A percentile compares a stretch with the other conserved stretches of the same genome.
Conservation (phyloP, 2,797 vertebrate species). For the Hozukius guyotensis region DNA sequence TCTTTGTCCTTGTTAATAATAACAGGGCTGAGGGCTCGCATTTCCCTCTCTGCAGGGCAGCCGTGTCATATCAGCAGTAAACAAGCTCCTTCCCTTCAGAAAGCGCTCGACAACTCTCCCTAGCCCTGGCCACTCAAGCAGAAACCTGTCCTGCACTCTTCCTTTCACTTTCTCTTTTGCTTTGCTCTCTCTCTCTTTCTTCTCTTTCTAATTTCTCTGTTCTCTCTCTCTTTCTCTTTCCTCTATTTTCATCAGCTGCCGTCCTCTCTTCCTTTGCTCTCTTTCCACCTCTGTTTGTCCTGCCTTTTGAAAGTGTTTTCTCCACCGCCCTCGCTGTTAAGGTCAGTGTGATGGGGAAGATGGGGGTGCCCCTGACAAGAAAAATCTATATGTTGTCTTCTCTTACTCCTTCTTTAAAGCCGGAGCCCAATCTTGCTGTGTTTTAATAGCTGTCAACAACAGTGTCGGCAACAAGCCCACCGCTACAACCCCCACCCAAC, state of each 20-base stretch:
- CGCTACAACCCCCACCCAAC: slow-evolving; percentile 20
- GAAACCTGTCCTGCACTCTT: slow-evolving; percentile 79
- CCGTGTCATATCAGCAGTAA: slow-evolving; percentile 88
- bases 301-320: slow-evolving; percentile 77
- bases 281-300: slow-evolving; percentile 78
- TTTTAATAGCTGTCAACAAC: slow-evolving; percentile 82
- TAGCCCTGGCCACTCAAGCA: slow-evolving; percentile 83
- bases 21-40: slow-evolving; percentile 87
- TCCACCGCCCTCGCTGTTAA: slow-evolving; percentile 75
- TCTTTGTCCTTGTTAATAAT: slow-evolving; percentile 92
- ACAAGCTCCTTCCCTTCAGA: slow-evolving; percentile 86
- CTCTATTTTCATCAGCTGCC: slow-evolving; percentile 58
- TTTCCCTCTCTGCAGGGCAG: slow-evolving; percentile 87
- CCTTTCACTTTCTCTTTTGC: slow-evolving; percentile 69
- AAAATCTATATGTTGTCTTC: slow-evolving; percentile 86
- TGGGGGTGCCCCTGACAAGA: slow-evolving; percentile 80
- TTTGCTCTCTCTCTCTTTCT: slow-evolving; percentile 23
- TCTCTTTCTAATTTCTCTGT: slow-evolving; percentile 62
- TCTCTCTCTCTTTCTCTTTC: slow-evolving; percentile 58
- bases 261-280: slow-evolving; percentile 63
- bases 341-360: slow-evolving; percentile 81
- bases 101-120: slow-evolving; percentile 78
- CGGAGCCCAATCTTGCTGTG: slow-evolving; percentile 72
- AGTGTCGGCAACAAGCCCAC: slow-evolving; percentile 60
- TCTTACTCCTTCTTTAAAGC: slow-evolving; percentile 78